Conservation (phyloP, 2,113 vertebrate species). For the Actenoides lindsayi region DNA sequence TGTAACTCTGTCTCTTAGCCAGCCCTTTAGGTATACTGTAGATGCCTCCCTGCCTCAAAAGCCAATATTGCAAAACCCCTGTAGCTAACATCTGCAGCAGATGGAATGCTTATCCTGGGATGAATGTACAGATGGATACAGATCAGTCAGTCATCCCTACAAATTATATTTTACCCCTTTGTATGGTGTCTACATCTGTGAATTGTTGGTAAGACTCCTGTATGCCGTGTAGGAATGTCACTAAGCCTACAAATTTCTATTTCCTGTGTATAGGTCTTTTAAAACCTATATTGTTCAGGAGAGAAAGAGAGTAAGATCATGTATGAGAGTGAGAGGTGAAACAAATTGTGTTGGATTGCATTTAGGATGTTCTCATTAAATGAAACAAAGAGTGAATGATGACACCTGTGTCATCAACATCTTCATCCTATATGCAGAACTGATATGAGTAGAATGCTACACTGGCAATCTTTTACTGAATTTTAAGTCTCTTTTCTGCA, state of each 20-base stretch:
- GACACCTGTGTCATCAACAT: background rate
- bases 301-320: background rate
- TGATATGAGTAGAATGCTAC: background rate
- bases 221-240: background rate
- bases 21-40: conserved; percentile 11
- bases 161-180: conserved; percentile 54
- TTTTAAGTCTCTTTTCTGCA: background rate
- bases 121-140: conserved; percentile 38
- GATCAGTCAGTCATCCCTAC: conserved; percentile 23
- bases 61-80: background rate
- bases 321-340: background rate
- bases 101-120: conserved; percentile 34
- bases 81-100: conserved; percentile 53
- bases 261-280: background rate
- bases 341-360: background rate
- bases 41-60: background rate
- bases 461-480: background rate
- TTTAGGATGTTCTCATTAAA: background rate
- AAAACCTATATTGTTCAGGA: background rate
- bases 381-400: background rate
- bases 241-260: background rate
- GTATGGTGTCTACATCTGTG: conserved; percentile 13
- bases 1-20: background rate
- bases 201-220: background rate
- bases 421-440: background rate